Conservation (phyloP, 1,140 invertebrate genomes). For the Oncopodura yosiiana region DNA sequence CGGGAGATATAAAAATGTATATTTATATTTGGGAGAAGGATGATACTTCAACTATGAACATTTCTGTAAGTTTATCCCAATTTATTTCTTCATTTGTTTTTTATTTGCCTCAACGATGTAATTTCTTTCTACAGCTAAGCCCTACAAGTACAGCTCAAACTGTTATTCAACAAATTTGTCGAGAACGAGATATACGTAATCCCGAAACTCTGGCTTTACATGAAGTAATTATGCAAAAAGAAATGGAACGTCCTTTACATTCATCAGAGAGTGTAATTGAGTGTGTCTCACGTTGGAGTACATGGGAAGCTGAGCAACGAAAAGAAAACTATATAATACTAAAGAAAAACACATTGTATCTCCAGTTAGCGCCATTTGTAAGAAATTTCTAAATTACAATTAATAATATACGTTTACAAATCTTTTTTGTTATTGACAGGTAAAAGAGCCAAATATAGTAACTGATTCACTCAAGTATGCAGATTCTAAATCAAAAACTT, state of each 20-base stretch:
- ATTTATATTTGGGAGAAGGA: conserved; percentile 48
- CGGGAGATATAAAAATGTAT: conserved; percentile 72
- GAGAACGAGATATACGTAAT: conserved; percentile 2
- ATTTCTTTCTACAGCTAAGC: conserved; percentile 47
- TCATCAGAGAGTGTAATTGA: conserved; percentile 63
- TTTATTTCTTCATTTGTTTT: background rate
- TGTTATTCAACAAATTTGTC: conserved; percentile 23
- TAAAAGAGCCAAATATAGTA: conserved; percentile 49
- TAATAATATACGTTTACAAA: conserved; percentile 11
- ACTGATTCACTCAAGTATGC: conserved; percentile 65
- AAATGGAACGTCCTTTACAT: conserved; percentile 63
- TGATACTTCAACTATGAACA: conserved; percentile 28
- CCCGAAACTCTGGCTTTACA: conserved; percentile 55
- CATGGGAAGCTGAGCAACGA: conserved; percentile 67
- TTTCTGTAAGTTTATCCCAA: conserved; percentile 31
- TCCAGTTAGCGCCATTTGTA: conserved; percentile 45
- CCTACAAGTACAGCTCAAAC: conserved; percentile 57
- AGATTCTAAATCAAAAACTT: conserved; percentile 61
- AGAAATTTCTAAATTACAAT: conserved; percentile 30
- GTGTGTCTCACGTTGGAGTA: conserved; percentile 62
- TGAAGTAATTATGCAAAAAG: conserved; percentile 62
- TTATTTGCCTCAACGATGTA: background rate
- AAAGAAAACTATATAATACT: conserved; percentile 71
- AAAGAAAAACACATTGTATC: conserved; percentile 46
- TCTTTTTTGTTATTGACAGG: conserved; percentile 38